Percentiles rank a stretch among this genome's conserved stretches.
phyloP scores from a whole-genome alignment of 2,113 vertebrate genomes.

The Hydropotes inermis region DNA sequence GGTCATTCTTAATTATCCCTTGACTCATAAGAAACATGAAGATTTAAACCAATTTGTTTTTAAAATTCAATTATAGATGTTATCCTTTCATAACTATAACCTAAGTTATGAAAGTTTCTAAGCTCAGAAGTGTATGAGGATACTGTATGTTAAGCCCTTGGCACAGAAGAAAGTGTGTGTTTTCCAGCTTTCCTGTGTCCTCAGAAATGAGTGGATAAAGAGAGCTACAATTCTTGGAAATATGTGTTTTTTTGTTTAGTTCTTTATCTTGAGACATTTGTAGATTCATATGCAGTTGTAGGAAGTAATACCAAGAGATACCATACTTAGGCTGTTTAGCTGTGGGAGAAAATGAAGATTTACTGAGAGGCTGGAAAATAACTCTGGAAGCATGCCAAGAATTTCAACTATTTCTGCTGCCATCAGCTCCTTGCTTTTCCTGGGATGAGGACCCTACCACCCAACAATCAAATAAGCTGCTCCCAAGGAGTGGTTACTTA shows the following conservation, averaged over 20 bases:
- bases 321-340: neutral
- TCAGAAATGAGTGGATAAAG: neutral
- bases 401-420: conserved; percentile 22
- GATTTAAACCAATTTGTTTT: neutral
- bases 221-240: neutral
- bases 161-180: neutral
- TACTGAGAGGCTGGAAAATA: conserved; percentile 24
- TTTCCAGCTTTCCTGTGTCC: neutral
- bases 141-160: neutral
- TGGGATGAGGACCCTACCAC: neutral
- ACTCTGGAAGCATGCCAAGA: neutral
- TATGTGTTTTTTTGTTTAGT: neutral
- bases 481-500: neutral
- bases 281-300: neutral
- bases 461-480: neutral
- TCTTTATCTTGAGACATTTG: conserved; percentile 21
- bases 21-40: neutral
- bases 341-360: conserved; percentile 34
- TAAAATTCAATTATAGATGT: neutral
- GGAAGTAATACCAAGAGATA: neutral
- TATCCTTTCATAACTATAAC: neutral
- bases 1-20: neutral
- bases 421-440: conserved; percentile 18
- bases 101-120: neutral
- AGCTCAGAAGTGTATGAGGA: neutral